phyloP scores from a whole-genome alignment of 1,140 invertebrate genomes.

The Solenopsis fugax region DNA sequence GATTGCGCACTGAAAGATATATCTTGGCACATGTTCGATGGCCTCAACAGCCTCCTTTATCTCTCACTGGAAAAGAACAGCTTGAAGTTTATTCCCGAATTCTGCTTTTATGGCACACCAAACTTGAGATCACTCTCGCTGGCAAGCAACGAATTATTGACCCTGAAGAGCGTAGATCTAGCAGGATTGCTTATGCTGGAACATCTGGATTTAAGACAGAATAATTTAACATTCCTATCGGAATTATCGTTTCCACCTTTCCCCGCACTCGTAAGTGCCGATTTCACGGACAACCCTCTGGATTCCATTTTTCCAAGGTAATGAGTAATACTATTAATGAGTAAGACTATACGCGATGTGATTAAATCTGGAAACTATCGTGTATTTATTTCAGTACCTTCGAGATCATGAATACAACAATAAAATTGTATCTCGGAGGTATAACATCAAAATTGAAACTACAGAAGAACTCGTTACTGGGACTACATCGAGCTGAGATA shows the following conservation, averaged over 20 bases:
- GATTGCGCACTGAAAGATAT: slow-evolving; percentile 88
- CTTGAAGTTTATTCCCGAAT: slow-evolving; percentile 89
- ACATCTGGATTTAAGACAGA: slow-evolving; percentile 89
- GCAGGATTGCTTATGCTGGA: slow-evolving; percentile 89
- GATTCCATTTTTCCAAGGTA: slow-evolving; percentile 89
- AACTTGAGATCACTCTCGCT: slow-evolving; percentile 89
- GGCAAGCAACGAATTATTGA: slow-evolving; percentile 88
- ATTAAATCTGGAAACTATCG: slow-evolving; percentile 9
- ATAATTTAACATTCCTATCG: slow-evolving; percentile 90
- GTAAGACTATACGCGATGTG: slow-evolving; percentile 66
- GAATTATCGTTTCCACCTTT: slow-evolving; percentile 91
- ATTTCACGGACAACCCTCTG: slow-evolving; percentile 90
- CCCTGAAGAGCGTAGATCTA: slow-evolving; percentile 89
- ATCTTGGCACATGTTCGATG: slow-evolving; percentile 91
- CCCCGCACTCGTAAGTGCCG: slow-evolving; percentile 88
- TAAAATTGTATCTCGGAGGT: slow-evolving; percentile 88
- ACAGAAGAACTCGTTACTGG: slow-evolving; percentile 89
- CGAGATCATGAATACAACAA: slow-evolving; percentile 90
- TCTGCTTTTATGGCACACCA: slow-evolving; percentile 90
- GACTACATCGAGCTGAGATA: slow-evolving; percentile 87
- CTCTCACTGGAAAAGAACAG: slow-evolving; percentile 89
- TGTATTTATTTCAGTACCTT: slow-evolving; percentile 87
- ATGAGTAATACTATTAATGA: slow-evolving; percentile 73
- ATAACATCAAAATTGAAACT: slow-evolving; percentile 86
- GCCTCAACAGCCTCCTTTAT: slow-evolving; percentile 87